phyloP scores from a whole-genome alignment of 2,113 vertebrate species.

The Verasper variegatus region DNA sequence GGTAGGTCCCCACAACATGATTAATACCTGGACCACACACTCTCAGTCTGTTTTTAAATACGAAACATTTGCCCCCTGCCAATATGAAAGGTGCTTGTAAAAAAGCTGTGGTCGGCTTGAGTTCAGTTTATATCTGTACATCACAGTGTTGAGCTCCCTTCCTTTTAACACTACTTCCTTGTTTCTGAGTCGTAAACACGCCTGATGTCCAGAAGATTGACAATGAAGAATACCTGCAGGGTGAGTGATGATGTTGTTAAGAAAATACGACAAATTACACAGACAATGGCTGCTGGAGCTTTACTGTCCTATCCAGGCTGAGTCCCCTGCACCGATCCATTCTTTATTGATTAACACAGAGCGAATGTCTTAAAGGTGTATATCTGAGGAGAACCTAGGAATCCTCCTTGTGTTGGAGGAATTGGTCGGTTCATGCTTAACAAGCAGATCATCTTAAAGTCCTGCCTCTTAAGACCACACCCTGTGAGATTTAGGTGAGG shows the following conservation, averaged over 20 bases:
- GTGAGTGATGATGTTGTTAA: conserved; percentile 23
- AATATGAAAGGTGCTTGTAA: not conserved
- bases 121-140: conserved; percentile 8
- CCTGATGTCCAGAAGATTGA: conserved; percentile 25
- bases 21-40: not conserved
- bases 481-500: conserved; percentile 38
- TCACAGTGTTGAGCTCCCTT: not conserved
- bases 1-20: no score
- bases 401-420: conserved; percentile 41
- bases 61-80: not conserved
- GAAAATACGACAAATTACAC: conserved; percentile 11
- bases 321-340: conserved; percentile 13
- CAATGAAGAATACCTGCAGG: conserved; percentile 16
- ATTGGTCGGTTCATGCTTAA: conserved; percentile 32
- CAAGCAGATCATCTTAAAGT: conserved; percentile 42
- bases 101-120: not conserved
- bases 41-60: not conserved
- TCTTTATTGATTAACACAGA: conserved; percentile 43
- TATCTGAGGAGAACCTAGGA: conserved; percentile 15
- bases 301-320: conserved; percentile 4
- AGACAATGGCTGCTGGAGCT: conserved; percentile 15
- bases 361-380: conserved; percentile 47
- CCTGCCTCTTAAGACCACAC: conserved; percentile 23
- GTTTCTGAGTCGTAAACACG: conserved; percentile 26
- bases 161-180: not conserved